Evolutionary conservation across 2,113 vertebrate genomes (phyloP), one percentile per base, ranked within the genome.

Genomic region (Xiphophorus couchianus): DNA sequence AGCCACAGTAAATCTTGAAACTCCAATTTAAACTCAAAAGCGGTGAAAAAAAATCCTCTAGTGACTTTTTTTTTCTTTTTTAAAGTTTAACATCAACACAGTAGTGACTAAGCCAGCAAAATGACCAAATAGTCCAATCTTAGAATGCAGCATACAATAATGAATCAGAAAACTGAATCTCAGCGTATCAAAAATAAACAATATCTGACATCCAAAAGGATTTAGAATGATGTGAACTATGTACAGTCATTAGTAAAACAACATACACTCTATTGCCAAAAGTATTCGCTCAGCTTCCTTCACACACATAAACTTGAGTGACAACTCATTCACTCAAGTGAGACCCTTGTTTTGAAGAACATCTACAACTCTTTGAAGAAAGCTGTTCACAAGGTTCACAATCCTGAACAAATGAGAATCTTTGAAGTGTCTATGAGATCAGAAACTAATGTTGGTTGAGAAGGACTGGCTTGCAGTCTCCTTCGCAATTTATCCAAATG

Each of bases 11-110:
- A 80, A 67, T 70, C 54, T 25, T 39, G 25, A 39, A 35, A 64
- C 76, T 60, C 51, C 60, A 76, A 89, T 86, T 84, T 70, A 81
- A 65, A 67, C 54, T 74, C 72, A 70, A 85, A 72, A 78, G 69
- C 82, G 62, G 62, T 58, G 74, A 78, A 80, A 76, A 39, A 67
- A 62, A 66, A 63, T 70, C 28, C 73, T 29, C 65, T 28, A 78
- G 73, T 82, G 64, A 61, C 62, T 42, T 68, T 61, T 77, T 80
- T 33, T 33, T 51, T 51, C 4, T 37, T 37, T 37, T 37, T 37
- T 2, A 54, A 58, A 58, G 51, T 80, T 15, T 74, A 89, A 89
- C 76, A 88, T 86, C 76, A 31, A 81, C 63, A 68, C 15, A 54
- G 73, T 71, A 33, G 64, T 81, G 88, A 80, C 75, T 84, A 73